These are phyloP conservation scores for Spheniscus humboldti DNA, from an alignment of 2,797 vertebrate species.

Conservation along the genomic window DNA sequence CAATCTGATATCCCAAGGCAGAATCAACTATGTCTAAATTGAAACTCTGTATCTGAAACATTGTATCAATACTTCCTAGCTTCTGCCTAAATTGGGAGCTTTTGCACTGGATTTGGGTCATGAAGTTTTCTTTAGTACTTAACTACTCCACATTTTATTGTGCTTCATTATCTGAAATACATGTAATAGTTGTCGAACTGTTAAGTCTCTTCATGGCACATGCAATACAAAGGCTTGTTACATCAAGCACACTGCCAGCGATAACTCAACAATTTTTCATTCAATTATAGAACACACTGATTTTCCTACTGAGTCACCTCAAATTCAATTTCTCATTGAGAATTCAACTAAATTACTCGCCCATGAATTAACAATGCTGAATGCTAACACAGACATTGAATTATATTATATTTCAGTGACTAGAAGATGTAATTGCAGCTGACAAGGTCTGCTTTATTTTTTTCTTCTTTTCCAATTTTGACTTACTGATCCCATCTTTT, in stretches of 20 bases:
- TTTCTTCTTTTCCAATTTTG: background rate
- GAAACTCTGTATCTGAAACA: background rate
- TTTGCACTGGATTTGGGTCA: background rate
- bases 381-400: constrained; percentile 49
- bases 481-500: background rate
- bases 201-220: background rate
- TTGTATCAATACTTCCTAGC: too few relatives aligned
- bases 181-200: background rate
- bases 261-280: constrained; percentile 35
- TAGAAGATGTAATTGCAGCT: constrained; percentile 20
- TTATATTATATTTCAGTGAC: constrained; percentile 48
- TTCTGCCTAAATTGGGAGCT: background rate
- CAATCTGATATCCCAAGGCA: background rate
- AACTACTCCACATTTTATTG: background rate
- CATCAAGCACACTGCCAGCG: background rate
- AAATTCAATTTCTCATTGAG: constrained; percentile 58
- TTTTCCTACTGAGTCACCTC: constrained; percentile 59
- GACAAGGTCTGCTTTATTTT: background rate
- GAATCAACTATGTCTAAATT: background rate
- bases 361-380: constrained; percentile 59
- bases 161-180: constrained; percentile 30
- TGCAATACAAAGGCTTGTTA: background rate
- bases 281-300: constrained; percentile 21
- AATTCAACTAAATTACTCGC: constrained; percentile 55
- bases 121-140: background rate